Evolutionary conservation across 2,888 invertebrate genomes (phyloP), one percentile per base, ranked within the genome.

Genomic region (Eupithecia exiguata): DNA sequence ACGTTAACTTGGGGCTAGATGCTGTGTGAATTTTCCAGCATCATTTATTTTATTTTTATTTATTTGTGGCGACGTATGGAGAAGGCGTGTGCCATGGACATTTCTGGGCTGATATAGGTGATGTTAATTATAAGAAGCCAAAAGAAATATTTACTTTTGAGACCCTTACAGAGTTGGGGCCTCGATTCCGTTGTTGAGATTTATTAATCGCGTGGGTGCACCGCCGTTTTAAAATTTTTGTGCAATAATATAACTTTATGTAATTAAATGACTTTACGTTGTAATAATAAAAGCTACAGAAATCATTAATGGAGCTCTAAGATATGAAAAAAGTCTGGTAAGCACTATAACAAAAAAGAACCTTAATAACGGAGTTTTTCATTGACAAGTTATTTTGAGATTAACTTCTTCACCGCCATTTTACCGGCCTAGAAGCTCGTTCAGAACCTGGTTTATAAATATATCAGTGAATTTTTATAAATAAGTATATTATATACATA

Each of bases 121-220:
- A 43, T 43, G 43, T 16, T 43, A 46, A 46, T 18, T 18, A 46
- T 0, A 46, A 18, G 18, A 46, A 5, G 18, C 5, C 21, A 21
- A 21, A 18, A n/a, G 30, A 58, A 25, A n/a, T 14, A 12, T 25
- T n/a, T n/a, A n/a, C n/a, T n/a, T n/a, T n/a, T 25, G 53, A 12
- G 12, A 25, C 14, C 58, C 21, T 58, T 5, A 10, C 58, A 25
- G 58, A 58, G 14, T 58, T 25, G 25, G 25, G 58, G 58, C 58
- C 25, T 58, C 58, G 12, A 58, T 81, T 71, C 75, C 66, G 75
- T 74, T 75, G 77, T 77, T 77, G 75, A 75, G 78, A 80, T 78
- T 77, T 75, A 75, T 79, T 72, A 77, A 71, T 70, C 70, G 66
- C 63, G 67, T 53, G 62, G 63, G 38, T 40, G 62, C 35, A 70